A percentile compares a stretch with the other conserved stretches of the same genome.
Conservation (phyloP, 2,888 invertebrate species). For the Tholera decimalis region DNA sequence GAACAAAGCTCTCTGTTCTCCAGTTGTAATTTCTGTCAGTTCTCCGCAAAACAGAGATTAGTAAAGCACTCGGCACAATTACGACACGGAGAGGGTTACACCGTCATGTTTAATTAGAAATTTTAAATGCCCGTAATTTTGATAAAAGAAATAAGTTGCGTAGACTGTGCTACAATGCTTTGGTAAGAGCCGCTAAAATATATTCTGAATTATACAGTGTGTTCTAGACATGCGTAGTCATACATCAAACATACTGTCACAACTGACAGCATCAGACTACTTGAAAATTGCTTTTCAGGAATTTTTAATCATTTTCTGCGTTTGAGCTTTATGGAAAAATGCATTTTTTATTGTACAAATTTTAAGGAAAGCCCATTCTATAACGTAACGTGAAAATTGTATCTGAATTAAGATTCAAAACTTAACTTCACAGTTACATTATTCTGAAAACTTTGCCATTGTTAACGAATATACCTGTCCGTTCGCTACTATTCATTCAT, state of each 20-base stretch:
- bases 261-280: too few species aligned
- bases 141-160: constrained; percentile 38
- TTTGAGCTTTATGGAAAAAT: too few species aligned
- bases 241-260: too few species aligned
- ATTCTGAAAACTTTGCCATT: constrained; percentile 51
- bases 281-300: too few species aligned
- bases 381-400: constrained; percentile 26
- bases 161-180: constrained; percentile 1
- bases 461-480: constrained; percentile 46
- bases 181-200: background rate
- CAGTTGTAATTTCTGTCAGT: constrained; percentile 44
- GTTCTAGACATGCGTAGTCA: too few species aligned
- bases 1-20: constrained; percentile 37
- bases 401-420: constrained; percentile 35
- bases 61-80: constrained; percentile 54
- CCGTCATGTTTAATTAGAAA: constrained; percentile 59
- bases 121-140: constrained; percentile 46
- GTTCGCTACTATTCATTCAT: constrained; percentile 48
- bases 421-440: constrained; percentile 40
- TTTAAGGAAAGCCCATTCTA: constrained; percentile 8
- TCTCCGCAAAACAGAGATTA: constrained; percentile 58
- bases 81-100: constrained; percentile 30
- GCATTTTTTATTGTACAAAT: too few species aligned
- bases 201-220: background rate
- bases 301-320: too few species aligned